Evolutionary conservation across 2,888 invertebrate species (phyloP).

Genomic region (Strigamia crassipes): DNA sequence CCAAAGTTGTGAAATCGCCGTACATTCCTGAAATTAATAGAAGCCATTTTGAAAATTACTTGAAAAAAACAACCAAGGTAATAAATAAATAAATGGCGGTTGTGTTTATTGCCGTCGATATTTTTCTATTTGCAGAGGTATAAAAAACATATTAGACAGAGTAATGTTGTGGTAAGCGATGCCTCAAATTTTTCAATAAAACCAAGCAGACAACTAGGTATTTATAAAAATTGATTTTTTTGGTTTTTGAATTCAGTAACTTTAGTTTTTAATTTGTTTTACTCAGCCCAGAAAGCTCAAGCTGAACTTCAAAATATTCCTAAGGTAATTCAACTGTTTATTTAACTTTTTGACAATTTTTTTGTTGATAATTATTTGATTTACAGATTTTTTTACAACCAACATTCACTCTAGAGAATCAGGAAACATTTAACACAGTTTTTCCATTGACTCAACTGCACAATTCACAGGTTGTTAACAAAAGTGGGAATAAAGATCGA

Average conservation of each 20-base stretch:
- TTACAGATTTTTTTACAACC: constrained; percentile 75
- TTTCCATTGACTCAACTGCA: constrained; percentile 69
- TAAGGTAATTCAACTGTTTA: constrained; percentile 57
- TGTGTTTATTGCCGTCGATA: background rate
- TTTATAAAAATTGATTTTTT: background rate
- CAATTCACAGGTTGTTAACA: constrained; percentile 50
- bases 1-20: constrained; percentile 74
- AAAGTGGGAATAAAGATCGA: constrained; percentile 51
- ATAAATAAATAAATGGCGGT: constrained; percentile 19
- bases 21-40: constrained; percentile 81
- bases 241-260: background rate
- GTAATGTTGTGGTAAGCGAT: constrained; percentile 58
- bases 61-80: constrained; percentile 68
- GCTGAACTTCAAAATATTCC: constrained; percentile 74
- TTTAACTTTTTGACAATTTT: background rate
- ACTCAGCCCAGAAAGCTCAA: constrained; percentile 60
- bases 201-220: constrained; percentile 60
- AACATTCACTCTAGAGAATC: constrained; percentile 77
- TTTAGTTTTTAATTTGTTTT: background rate
- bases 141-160: constrained; percentile 62
- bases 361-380: background rate
- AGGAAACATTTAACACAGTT: constrained; percentile 80
- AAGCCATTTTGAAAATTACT: constrained; percentile 84
- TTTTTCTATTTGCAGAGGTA: constrained; percentile 59
- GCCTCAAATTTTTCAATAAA: constrained; percentile 60